Evolutionary conservation across 2,888 invertebrate species (phyloP).

Genomic region (Eurytoma californica): DNA sequence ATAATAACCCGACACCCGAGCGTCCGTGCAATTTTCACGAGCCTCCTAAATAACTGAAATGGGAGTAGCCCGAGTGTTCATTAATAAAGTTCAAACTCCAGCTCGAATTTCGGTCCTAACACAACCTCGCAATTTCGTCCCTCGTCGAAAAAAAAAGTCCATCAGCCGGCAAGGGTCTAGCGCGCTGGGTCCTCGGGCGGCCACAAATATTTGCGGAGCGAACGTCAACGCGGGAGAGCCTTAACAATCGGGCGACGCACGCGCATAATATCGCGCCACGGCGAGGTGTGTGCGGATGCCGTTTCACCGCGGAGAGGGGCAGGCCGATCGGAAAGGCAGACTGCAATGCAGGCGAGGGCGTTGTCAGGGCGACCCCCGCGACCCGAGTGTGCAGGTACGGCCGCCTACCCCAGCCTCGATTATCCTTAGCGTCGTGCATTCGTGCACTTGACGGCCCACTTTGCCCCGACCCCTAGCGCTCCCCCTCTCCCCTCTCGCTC

Average conservation of each 20-base stretch:
- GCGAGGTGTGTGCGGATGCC: constrained; percentile 17
- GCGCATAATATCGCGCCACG: background rate
- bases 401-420: background rate
- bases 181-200: background rate
- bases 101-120: too few species aligned
- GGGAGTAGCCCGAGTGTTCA: too few species aligned
- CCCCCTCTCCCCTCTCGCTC: background rate
- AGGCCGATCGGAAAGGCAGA: constrained; percentile 61
- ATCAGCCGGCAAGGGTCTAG: too few species aligned
- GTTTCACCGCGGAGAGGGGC: background rate
- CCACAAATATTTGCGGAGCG: constrained; percentile 25
- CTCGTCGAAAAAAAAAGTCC: too few species aligned
- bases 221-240: too few species aligned
- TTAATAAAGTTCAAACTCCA: too few species aligned
- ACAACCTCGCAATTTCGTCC: too few species aligned
- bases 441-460: constrained; percentile 5
- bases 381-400: constrained; percentile 55
- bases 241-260: background rate
- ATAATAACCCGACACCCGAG: too few species aligned
- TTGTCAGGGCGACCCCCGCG: constrained; percentile 72
- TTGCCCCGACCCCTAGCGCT: background rate
- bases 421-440: background rate
- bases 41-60: too few species aligned
- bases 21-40: too few species aligned
- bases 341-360: constrained; percentile 74